Evolutionary conservation across 2,113 vertebrate genomes (phyloP).

Genomic region (Vanacampus margaritifer): DNA sequence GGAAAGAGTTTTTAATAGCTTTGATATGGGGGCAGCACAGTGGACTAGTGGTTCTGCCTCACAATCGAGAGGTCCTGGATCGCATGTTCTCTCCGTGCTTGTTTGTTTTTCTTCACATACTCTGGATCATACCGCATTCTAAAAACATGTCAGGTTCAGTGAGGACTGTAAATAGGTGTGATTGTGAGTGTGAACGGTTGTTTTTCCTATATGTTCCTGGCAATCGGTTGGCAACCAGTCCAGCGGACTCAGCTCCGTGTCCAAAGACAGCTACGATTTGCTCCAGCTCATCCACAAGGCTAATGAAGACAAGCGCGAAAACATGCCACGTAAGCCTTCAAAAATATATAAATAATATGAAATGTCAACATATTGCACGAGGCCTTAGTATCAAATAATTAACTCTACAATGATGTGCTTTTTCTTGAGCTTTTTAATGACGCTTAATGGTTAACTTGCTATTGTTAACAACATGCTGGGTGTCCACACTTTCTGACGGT

Average conservation of each 20-base stretch:
- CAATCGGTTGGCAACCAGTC: background rate
- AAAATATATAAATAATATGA: too few species aligned
- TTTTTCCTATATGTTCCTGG: background rate
- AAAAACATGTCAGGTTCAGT: background rate
- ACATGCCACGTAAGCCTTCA: background rate
- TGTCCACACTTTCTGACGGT: too few species aligned
- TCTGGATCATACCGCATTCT: background rate
- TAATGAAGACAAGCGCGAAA: background rate
- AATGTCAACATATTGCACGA: too few species aligned
- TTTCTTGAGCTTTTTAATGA: too few species aligned
- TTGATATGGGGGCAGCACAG: background rate
- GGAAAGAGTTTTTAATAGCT: background rate
- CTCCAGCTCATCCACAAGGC: background rate
- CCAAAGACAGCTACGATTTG: background rate
- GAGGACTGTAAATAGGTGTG: background rate
- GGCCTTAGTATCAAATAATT: too few species aligned
- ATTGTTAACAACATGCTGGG: too few species aligned
- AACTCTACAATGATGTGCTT: too few species aligned
- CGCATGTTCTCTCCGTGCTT: too few species aligned
- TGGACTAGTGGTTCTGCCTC: background rate
- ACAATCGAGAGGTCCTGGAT: too few species aligned
- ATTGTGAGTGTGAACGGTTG: background rate
- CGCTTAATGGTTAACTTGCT: too few species aligned
- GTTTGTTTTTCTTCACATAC: too few species aligned
- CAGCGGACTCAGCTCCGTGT: background rate